phyloP scores from a whole-genome alignment of 2,797 vertebrate genomes.

The Epinephelus awoara region DNA sequence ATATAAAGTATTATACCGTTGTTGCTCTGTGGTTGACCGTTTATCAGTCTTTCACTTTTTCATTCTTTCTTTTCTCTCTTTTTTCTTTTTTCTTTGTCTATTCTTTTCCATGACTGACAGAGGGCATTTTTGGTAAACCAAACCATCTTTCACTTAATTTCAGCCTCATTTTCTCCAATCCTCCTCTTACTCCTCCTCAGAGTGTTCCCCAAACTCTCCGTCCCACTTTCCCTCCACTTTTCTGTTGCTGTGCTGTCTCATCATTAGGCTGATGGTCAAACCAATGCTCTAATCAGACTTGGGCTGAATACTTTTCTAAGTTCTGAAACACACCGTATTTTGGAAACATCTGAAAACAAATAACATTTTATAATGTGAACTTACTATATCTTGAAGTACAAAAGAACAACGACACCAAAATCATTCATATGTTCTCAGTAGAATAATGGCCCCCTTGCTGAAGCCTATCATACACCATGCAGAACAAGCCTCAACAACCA shows the following conservation, averaged over 20 bases:
- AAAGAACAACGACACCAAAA: background rate
- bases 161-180: slow-evolving; percentile 54
- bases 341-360: slow-evolving; percentile 31
- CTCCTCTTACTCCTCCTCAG: slow-evolving; percentile 40
- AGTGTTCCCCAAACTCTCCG: slow-evolving; percentile 51
- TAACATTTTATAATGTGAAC: background rate
- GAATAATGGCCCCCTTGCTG: background rate
- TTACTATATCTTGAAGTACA: background rate
- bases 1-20: slow-evolving; percentile 47
- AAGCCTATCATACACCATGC: background rate
- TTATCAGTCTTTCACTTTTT: slow-evolving; percentile 83
- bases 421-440: slow-evolving; percentile 38
- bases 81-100: slow-evolving; percentile 80
- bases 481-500: background rate
- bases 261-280: slow-evolving; percentile 80
- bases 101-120: slow-evolving; percentile 90
- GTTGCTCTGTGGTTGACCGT: slow-evolving; percentile 79
- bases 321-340: background rate
- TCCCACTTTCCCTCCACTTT: slow-evolving; percentile 70
- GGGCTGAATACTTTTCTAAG: slow-evolving; percentile 55
- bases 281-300: slow-evolving; percentile 79
- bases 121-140: slow-evolving; percentile 92
- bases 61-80: slow-evolving; percentile 84
- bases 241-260: slow-evolving; percentile 80
- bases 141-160: slow-evolving; percentile 86